Evolutionary conservation across 2,888 invertebrate genomes (phyloP).

Genomic region (Drosophila anomelani): DNA sequence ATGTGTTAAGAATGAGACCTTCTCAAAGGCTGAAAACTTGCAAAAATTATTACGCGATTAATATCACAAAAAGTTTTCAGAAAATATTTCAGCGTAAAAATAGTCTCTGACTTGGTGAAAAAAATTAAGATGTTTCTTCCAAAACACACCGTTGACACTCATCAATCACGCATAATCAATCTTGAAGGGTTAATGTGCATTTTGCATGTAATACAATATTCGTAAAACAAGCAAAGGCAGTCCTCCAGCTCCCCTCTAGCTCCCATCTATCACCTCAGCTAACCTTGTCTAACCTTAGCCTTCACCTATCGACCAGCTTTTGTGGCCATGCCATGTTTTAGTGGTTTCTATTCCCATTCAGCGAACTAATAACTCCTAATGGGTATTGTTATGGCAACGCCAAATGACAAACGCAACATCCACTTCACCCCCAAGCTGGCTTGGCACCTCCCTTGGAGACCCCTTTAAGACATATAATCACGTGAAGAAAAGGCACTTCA

Average conservation of each 20-base stretch:
- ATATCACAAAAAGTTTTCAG: not conserved
- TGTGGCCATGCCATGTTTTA: slow-evolving; percentile 23
- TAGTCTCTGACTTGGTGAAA: not conserved
- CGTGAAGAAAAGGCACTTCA: not conserved
- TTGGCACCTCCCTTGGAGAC: not conserved
- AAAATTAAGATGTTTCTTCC: not conserved
- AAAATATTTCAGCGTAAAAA: not conserved
- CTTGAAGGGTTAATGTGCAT: slow-evolving; percentile 9
- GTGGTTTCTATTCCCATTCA: slow-evolving; percentile 29
- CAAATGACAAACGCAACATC: slow-evolving; percentile 36
- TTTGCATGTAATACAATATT: slow-evolving; percentile 29
- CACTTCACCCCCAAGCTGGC: slow-evolving; percentile 4
- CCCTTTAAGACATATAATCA: not conserved
- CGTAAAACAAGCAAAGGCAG: not conserved
- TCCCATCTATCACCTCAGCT: slow-evolving; percentile 12
- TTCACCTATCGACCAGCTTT: slow-evolving; percentile 34
- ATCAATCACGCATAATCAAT: slow-evolving; percentile 20
- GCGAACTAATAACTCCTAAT: slow-evolving; percentile 61
- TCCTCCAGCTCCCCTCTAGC: not conserved
- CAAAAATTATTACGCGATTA: not conserved
- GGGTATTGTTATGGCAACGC: slow-evolving; percentile 41
- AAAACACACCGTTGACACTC: not conserved
- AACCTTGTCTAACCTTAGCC: slow-evolving; percentile 53
- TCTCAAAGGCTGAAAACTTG: too few relatives aligned
- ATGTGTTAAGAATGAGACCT: too few relatives aligned